Percentiles rank a stretch among this genome's conserved stretches.
These are phyloP conservation scores for Bruchidius siliquastri DNA, from an alignment of 2,888 invertebrate species.

Conservation along the genomic window DNA sequence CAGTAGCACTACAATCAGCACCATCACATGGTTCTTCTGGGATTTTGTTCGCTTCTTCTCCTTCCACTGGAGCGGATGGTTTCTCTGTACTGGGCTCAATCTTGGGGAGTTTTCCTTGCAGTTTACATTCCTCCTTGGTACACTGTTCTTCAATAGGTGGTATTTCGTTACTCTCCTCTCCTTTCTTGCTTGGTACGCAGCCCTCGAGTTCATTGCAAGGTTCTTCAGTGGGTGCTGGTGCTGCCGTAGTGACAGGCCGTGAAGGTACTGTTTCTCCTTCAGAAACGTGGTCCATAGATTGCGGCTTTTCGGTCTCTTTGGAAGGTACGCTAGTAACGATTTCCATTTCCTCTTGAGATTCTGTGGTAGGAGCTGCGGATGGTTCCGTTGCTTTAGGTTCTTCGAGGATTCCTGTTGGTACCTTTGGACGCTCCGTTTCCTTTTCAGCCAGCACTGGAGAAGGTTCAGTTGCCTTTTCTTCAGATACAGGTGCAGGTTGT, in stretches of 20 bases:
- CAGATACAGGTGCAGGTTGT: background rate
- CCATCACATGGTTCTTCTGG: slow-evolving; percentile 7
- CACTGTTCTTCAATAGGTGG: slow-evolving; percentile 16
- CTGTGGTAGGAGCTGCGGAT: slow-evolving; percentile 12
- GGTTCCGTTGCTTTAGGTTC: slow-evolving; percentile 10
- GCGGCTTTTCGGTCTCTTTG: slow-evolving; percentile 28
- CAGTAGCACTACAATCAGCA: slow-evolving; percentile 8
- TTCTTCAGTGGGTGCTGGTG: slow-evolving; percentile 2
- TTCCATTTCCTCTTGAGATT: slow-evolving; percentile 16
- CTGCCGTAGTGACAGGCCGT: slow-evolving; percentile 3
- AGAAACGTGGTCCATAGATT: slow-evolving; percentile 30
- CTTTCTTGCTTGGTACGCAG: slow-evolving; percentile 4
- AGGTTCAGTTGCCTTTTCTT: slow-evolving; percentile 10
- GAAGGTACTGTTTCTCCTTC: slow-evolving; percentile 16
- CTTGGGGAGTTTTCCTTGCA: slow-evolving; percentile 10
- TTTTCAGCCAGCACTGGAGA: slow-evolving; percentile 5
- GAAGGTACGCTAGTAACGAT: slow-evolving; percentile 27
- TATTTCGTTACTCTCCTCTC: slow-evolving; percentile 13
- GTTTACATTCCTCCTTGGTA: slow-evolving; percentile 16
- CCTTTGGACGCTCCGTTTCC: slow-evolving; percentile 11
- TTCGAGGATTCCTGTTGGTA: slow-evolving; percentile 5
- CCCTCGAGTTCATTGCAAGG: slow-evolving; percentile 1
- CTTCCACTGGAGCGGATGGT: background rate
- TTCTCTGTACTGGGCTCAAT: background rate
- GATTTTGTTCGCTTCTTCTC: slow-evolving; percentile 13